Conservation (phyloP, 2,797 vertebrate species). For the Coregonus ussuriensis region DNA sequence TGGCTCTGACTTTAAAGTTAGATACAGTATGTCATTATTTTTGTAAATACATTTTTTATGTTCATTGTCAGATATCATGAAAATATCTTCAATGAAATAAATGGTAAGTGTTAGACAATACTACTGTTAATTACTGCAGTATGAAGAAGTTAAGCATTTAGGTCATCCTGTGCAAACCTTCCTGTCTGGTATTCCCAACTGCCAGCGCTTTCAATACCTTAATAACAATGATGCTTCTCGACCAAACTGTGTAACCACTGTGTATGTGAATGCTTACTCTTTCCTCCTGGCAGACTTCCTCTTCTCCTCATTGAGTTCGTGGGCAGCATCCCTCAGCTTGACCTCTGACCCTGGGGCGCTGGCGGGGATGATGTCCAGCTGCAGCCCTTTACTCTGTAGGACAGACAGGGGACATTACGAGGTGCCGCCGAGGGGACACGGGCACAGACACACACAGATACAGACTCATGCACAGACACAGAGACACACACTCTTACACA, state of each 20-base stretch:
- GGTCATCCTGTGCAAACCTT: too few species aligned
- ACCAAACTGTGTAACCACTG: too few species aligned
- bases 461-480: slow-evolving; percentile 9
- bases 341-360: slow-evolving; percentile 93
- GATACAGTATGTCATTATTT: not conserved
- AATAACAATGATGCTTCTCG: too few species aligned
- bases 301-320: slow-evolving; percentile 97
- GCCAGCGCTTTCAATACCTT: too few species aligned
- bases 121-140: not conserved
- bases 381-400: slow-evolving; percentile 93
- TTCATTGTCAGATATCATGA: not conserved
- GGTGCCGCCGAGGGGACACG: not conserved
- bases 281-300: slow-evolving; percentile 97
- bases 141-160: not conserved
- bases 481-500: not conserved
- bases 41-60: not conserved
- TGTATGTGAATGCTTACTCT: slow-evolving; percentile 81
- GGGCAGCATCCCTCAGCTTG: slow-evolving; percentile 93
- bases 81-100: not conserved
- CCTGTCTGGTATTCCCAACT: too few species aligned
- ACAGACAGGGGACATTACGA: slow-evolving; percentile 11
- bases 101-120: not conserved
- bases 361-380: slow-evolving; percentile 96
- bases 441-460: slow-evolving; percentile 5
- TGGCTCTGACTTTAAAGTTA: not conserved